Evolutionary conservation across 2,888 invertebrate genomes (phyloP).

Genomic region (Nomada hirtipes): DNA sequence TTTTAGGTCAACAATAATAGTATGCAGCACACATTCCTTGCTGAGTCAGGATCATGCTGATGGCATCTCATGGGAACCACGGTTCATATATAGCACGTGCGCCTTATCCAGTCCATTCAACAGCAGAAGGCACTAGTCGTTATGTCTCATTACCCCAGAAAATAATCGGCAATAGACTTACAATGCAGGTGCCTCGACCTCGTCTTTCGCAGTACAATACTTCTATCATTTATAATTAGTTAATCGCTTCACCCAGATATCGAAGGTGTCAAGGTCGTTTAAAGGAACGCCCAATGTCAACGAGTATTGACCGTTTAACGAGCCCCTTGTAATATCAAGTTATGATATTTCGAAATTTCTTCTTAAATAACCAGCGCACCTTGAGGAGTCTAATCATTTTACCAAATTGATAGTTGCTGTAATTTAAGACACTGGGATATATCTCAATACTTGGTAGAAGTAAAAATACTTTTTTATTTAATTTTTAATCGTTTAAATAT

Average conservation of each 20-base stretch:
- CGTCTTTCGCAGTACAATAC: constrained; percentile 46
- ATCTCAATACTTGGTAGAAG: not conserved
- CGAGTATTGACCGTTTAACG: constrained; percentile 11
- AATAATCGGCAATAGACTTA: constrained; percentile 57
- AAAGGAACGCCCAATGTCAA: constrained; percentile 27
- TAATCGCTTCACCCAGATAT: constrained; percentile 59
- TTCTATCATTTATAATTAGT: constrained; percentile 58
- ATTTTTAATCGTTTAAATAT: too few species aligned
- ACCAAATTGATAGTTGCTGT: too few species aligned
- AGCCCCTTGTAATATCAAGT: not conserved
- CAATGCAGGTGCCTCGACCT: constrained; percentile 63
- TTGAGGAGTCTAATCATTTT: too few species aligned
- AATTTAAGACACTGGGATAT: not conserved
- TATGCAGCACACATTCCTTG: not conserved
- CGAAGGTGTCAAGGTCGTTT: constrained; percentile 56
- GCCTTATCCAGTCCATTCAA: not conserved
- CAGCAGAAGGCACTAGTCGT: constrained; percentile 7
- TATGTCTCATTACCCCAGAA: constrained; percentile 54
- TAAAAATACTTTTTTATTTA: not conserved
- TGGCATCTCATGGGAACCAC: not conserved
- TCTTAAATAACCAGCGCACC: too few species aligned
- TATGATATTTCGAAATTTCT: not conserved
- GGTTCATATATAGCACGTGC: not conserved
- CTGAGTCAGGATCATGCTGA: not conserved
- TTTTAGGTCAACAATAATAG: not conserved